These are phyloP conservation scores for Tiaroga cobitis DNA, from an alignment of 2,797 vertebrate species.

Conservation along the genomic window DNA sequence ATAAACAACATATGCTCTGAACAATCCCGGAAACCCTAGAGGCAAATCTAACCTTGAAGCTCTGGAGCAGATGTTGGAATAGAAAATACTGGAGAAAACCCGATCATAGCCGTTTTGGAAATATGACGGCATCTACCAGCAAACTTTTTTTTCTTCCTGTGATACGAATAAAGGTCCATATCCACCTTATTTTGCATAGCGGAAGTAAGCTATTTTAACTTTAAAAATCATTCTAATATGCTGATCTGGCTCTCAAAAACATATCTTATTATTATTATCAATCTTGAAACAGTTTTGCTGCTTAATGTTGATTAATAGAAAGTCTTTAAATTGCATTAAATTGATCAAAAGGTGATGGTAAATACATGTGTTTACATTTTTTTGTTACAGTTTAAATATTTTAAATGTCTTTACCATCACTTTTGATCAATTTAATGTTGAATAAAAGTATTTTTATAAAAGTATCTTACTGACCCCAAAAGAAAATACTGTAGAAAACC, in stretches of 20 bases:
- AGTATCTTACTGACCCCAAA: slow-evolving; percentile 15
- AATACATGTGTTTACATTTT: neutral
- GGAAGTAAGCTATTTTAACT: neutral
- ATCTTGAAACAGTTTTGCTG: neutral
- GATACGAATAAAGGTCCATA: neutral
- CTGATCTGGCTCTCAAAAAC: too few species aligned
- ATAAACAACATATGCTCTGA: slow-evolving; percentile 80
- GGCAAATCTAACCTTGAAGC: slow-evolving; percentile 78
- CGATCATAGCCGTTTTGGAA: slow-evolving; percentile 67
- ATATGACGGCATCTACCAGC: slow-evolving; percentile 53
- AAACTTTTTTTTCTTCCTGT: neutral
- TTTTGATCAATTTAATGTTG: neutral
- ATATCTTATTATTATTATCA: neutral
- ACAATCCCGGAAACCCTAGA: slow-evolving; percentile 71
- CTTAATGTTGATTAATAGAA: neutral
- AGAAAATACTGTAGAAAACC: slow-evolving; percentile 55
- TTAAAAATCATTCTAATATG: too few species aligned
- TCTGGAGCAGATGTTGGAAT: slow-evolving; percentile 73
- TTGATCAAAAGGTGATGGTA: neutral
- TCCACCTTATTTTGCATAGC: neutral
- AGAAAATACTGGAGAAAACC: slow-evolving; percentile 61
- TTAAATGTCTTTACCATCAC: neutral
- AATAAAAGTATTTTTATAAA: neutral
- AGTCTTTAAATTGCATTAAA: too few species aligned
- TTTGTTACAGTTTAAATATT: neutral